Percentiles rank a stretch among this genome's conserved stretches.
Evolutionary conservation across 2,888 invertebrate genomes (phyloP).

Genomic region (Rhingia campestris): DNA sequence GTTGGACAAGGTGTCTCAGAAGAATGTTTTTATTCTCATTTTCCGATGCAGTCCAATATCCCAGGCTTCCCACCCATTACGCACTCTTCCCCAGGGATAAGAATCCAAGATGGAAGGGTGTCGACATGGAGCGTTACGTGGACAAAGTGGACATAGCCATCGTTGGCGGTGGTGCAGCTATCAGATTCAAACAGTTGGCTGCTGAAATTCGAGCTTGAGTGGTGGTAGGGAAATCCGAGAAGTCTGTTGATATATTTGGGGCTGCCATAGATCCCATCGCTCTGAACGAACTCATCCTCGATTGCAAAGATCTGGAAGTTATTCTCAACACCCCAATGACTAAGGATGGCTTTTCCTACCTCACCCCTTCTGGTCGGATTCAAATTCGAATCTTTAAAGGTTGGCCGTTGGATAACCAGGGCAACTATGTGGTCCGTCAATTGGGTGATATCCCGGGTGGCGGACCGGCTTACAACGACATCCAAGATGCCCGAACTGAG

Average conservation of each 20-base stretch:
- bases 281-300: slow-evolving; percentile 95
- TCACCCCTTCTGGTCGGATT: slow-evolving; percentile 91
- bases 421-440: slow-evolving; percentile 98
- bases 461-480: slow-evolving; percentile 99
- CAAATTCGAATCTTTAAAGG: slow-evolving; percentile 91
- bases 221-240: slow-evolving; percentile 97
- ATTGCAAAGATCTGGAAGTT: slow-evolving; percentile 97
- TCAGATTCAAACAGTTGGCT: slow-evolving; percentile 94
- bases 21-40: too few relatives aligned
- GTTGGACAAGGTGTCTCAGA: too few relatives aligned
- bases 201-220: slow-evolving; percentile 96
- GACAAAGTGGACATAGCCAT: slow-evolving; percentile 98
- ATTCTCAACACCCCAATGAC: slow-evolving; percentile 96
- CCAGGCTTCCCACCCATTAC: slow-evolving; percentile 97
- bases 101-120: slow-evolving; percentile 97
- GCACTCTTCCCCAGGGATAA: slow-evolving; percentile 94
- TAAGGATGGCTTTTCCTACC: slow-evolving; percentile 92
- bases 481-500: slow-evolving; percentile 85
- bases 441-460: slow-evolving; percentile 99
- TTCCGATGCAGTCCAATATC: slow-evolving; percentile 83
- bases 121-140: slow-evolving; percentile 94
- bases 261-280: slow-evolving; percentile 97
- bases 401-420: slow-evolving; percentile 83
- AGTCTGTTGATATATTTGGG: slow-evolving; percentile 98
- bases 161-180: slow-evolving; percentile 99